Conservation (phyloP, 1,140 invertebrate genomes). For the Brachionus manjavacas region DNA sequence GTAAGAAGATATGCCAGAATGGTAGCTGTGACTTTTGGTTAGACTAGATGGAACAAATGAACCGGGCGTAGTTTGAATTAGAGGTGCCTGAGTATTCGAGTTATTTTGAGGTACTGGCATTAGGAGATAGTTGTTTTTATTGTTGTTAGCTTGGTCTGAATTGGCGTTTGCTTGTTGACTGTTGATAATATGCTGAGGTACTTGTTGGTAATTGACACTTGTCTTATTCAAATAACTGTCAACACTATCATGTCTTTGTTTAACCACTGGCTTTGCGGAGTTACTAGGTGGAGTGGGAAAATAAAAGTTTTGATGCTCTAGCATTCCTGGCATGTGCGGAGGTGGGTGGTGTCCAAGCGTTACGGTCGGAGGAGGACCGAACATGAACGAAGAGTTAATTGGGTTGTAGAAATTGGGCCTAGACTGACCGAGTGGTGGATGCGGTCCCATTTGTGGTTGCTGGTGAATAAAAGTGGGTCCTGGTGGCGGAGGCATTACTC, state of each 20-base stretch:
- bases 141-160: not conserved
- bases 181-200: not conserved
- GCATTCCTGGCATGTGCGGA: not conserved
- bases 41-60: not conserved
- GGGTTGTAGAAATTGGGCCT: slow-evolving; percentile 29
- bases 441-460: not conserved
- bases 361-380: not conserved
- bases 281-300: not conserved
- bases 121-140: slow-evolving; percentile 32
- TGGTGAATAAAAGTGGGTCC: slow-evolving; percentile 22
- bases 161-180: not conserved
- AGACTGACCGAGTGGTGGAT: not conserved
- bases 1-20: not conserved
- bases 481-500: not conserved
- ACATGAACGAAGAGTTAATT: slow-evolving; percentile 2
- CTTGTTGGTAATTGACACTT: not conserved
- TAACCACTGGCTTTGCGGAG: not conserved
- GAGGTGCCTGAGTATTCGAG: not conserved
- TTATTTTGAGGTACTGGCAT: slow-evolving; percentile 35
- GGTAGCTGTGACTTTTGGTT: slow-evolving; percentile 17
- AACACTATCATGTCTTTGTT: slow-evolving; percentile 20
- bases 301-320: slow-evolving; percentile 4
- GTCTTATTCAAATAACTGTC: slow-evolving; percentile 26
- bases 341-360: not conserved
- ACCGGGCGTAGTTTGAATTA: not conserved